Evolutionary conservation across 2,113 vertebrate genomes (phyloP).

Genomic region (Amazona vittata): DNA sequence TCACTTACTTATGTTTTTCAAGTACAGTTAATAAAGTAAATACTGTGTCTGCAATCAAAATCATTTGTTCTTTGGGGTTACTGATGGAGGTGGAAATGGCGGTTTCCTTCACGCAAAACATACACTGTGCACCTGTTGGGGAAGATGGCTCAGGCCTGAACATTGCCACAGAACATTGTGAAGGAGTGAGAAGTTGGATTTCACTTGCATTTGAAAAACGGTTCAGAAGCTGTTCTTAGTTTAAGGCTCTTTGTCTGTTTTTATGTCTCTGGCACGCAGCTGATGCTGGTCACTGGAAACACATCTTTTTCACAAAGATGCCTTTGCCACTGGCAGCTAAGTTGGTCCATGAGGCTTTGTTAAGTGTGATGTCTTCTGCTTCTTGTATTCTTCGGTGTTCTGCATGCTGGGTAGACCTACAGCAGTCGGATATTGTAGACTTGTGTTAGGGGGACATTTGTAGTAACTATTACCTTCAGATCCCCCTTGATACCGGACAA

Average conservation of each 20-base stretch:
- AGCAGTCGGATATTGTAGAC: neutral
- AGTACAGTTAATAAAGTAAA: neutral
- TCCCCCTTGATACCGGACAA: neutral
- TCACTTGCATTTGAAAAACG: neutral
- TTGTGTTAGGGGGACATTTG: neutral
- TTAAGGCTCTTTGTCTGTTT: neutral
- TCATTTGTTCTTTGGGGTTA: neutral
- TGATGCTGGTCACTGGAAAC: neutral
- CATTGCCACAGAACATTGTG: neutral
- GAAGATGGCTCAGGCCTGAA: neutral
- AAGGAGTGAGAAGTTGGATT: neutral
- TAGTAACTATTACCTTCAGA: neutral
- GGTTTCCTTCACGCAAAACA: neutral
- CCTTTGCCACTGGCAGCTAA: neutral
- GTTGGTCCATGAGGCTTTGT: neutral
- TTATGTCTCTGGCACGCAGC: neutral
- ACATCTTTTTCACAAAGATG: neutral
- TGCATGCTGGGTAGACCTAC: neutral
- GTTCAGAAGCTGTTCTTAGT: neutral
- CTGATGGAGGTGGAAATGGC: neutral
- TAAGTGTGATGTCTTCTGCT: neutral
- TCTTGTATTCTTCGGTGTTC: neutral
- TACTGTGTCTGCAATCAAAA: neutral
- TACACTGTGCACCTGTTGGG: neutral
- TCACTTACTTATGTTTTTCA: neutral